Evolutionary conservation across 2,888 invertebrate genomes (phyloP).

Genomic region (Pecten maximus): DNA sequence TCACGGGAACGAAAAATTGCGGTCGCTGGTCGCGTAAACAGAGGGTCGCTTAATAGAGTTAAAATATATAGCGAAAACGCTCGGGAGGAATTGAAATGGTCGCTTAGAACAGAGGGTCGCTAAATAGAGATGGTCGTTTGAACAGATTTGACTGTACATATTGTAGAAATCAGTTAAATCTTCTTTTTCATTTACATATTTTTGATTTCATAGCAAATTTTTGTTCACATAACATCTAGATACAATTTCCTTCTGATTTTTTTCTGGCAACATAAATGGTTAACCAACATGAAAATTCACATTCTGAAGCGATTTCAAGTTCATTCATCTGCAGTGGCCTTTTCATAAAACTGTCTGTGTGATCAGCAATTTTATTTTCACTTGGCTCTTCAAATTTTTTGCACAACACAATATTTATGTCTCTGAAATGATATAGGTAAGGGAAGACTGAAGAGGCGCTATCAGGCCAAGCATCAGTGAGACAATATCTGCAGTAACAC

Average conservation of each 20-base stretch:
- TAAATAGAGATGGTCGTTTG: no score
- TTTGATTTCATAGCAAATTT: neutral
- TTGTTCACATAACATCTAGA: neutral
- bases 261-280: neutral
- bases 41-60: no score
- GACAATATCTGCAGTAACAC: neutral
- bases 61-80: no score
- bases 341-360: neutral
- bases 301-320: neutral
- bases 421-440: conserved; percentile 1
- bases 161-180: neutral
- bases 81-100: no score
- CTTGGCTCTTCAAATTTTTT: neutral
- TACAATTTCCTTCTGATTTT: neutral
- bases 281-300: neutral
- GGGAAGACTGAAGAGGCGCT: neutral
- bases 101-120: no score
- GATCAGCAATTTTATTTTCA: neutral
- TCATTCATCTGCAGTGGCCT: neutral
- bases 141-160: no score
- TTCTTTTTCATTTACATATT: neutral
- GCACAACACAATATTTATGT: conserved; percentile 4
- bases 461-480: neutral
- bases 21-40: no score
- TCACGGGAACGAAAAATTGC: no score